Conservation (phyloP, 2,797 vertebrate genomes). For the Eulemur albifrons region DNA sequence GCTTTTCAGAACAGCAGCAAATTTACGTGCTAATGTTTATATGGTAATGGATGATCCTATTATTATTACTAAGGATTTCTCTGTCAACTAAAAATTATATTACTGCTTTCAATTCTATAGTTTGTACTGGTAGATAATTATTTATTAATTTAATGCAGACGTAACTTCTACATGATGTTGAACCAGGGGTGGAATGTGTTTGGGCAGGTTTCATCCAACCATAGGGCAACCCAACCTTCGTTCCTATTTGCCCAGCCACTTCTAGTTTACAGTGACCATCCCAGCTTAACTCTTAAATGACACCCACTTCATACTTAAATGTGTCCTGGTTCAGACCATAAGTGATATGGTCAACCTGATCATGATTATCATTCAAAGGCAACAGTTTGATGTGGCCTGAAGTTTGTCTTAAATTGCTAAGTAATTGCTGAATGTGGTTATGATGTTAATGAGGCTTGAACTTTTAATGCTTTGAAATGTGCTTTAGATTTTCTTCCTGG, state of each 20-base stretch:
- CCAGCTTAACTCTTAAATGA: neutral
- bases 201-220: neutral
- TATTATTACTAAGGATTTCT: neutral
- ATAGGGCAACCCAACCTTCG: too few relatives aligned
- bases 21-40: neutral
- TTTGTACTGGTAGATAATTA: neutral
- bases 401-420: constrained; percentile 37
- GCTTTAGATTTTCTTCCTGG: neutral
- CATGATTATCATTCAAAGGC: neutral
- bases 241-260: neutral
- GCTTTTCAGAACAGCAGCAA: neutral
- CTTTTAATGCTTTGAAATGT: constrained; percentile 37
- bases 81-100: neutral
- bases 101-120: neutral
- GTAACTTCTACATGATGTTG: neutral
- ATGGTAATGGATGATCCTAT: neutral
- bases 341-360: neutral
- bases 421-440: neutral
- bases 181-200: neutral
- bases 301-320: neutral
- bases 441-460: constrained; percentile 21
- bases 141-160: neutral
- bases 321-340: neutral
- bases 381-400: neutral
- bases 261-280: neutral